Percentiles rank a stretch among this genome's conserved stretches.
These are phyloP conservation scores for Stegophylla sp. DNA, from an alignment of 2,888 invertebrate species.

Conservation along the genomic window DNA sequence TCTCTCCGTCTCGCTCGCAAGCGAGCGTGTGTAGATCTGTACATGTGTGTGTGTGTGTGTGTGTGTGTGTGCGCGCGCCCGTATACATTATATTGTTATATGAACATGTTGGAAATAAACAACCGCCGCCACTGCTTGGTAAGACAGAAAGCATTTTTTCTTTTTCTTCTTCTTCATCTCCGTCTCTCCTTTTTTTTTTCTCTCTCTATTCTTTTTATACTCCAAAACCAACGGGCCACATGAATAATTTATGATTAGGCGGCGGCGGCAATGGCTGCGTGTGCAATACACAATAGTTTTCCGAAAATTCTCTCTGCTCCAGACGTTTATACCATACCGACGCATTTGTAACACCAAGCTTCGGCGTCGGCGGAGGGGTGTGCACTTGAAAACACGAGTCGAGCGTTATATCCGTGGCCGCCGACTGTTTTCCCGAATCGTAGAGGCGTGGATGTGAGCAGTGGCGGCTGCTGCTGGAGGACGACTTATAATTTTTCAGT, in stretches of 20 bases:
- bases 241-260: constrained; percentile 53
- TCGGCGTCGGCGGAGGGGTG: not conserved
- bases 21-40: too few species aligned
- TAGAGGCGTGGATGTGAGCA: not conserved
- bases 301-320: constrained; percentile 38
- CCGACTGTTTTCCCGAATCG: not conserved
- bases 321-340: constrained; percentile 35
- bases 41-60: too few species aligned
- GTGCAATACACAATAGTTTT: constrained; percentile 47
- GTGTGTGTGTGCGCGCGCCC: too few species aligned
- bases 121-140: constrained; percentile 8
- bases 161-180: not conserved
- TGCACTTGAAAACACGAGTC: constrained; percentile 41
- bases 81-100: constrained; percentile 4
- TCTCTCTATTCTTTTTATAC: constrained; percentile 1
- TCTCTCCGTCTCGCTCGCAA: not conserved
- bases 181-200: too few species aligned
- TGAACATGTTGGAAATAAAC: constrained; percentile 40
- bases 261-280: not conserved
- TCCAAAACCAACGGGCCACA: constrained; percentile 27
- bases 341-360: constrained; percentile 41
- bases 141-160: constrained; percentile 18
- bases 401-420: constrained; percentile 9
- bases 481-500: constrained; percentile 44
- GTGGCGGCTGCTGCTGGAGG: not conserved